Evolutionary conservation across 2,113 vertebrate species (phyloP), one percentile per base, ranked within the genome.

Genomic region (Elephantulus edwardii): DNA sequence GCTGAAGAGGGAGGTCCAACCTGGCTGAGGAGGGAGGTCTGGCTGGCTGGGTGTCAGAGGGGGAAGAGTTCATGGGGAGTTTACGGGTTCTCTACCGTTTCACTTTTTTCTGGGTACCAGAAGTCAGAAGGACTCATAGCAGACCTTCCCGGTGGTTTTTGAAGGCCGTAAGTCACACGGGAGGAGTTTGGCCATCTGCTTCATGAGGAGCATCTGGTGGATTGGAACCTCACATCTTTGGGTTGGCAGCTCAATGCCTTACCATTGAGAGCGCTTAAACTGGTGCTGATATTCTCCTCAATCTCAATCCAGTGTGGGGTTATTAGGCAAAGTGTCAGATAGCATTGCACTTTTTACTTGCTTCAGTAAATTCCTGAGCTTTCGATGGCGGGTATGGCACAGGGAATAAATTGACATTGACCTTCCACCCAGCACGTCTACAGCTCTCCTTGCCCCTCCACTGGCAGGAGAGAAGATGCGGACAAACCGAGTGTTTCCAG

Each of bases 231-330:
- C n/a, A n/a, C n/a, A n/a, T n/a, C n/a, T n/a, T n/a, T n/a, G n/a
- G n/a, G n/a, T n/a, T n/a, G n/a, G n/a, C n/a, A n/a, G n/a, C n/a
- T n/a, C n/a, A n/a, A n/a, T n/a, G n/a, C n/a, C n/a, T n/a, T n/a
- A n/a, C n/a, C n/a, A n/a, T n/a, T n/a, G n/a, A n/a, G n/a, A 64
- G 48, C 0, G 1, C 46, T 92, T 62, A 35, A 28, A 22, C 10
- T 24, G 75, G 81, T 70, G n/a, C 90, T 38, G 72, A 68, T 75
- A 80, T 33, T 75, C 77, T 68, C 35, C 22, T 3, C 2, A 80
- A 91, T 75, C 68, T 88, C 86, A 83, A 93, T 91, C 68, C 92
- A 94, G 62, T 91, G 91, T 91, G 81, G 86, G 40, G 38, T 81
- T 88, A 72, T 85, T 91, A 89, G 72, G 66, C 68, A 30, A 89